Percentiles rank a stretch among this genome's conserved stretches.
Conservation (phyloP, 2,797 vertebrate genomes). For the Bradypodion pumilum region DNA sequence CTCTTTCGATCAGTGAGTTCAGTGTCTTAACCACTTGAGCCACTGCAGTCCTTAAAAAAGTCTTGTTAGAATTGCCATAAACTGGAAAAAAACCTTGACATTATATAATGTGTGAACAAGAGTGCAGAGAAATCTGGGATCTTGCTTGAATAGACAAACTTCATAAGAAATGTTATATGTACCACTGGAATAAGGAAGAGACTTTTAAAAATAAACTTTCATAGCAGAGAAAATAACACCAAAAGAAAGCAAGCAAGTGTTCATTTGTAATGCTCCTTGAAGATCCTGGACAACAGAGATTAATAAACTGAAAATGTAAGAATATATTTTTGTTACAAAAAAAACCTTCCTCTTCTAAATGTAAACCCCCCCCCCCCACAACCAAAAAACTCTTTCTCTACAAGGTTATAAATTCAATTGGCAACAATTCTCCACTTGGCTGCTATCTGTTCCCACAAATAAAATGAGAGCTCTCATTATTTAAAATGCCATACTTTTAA, state of each 20-base stretch:
- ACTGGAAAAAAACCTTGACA: no score
- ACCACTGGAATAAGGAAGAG: neutral
- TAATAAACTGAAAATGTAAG: neutral
- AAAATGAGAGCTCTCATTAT: slow-evolving; percentile 19
- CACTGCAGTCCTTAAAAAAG: no score
- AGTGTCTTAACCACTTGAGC: no score
- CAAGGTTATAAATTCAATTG: slow-evolving; percentile 32
- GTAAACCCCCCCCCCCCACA: neutral
- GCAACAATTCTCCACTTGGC: slow-evolving; percentile 14
- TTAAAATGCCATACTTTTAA: slow-evolving; percentile 23
- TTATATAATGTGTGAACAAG: no score
- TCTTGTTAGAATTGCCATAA: no score
- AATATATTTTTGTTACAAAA: slow-evolving; percentile 39
- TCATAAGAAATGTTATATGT: no score
- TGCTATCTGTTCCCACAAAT: slow-evolving; percentile 39
- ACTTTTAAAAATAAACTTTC: neutral
- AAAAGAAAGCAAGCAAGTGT: neutral
- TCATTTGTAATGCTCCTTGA: neutral
- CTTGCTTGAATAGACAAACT: no score
- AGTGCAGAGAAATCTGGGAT: no score
- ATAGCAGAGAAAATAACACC: neutral
- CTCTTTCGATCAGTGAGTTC: no score
- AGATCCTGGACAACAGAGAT: neutral
- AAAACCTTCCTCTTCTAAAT: slow-evolving; percentile 11
- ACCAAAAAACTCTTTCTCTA: neutral